Evolutionary conservation across 2,888 invertebrate species (phyloP), one percentile per base, ranked within the genome.

Genomic region (Dasypolia templi): DNA sequence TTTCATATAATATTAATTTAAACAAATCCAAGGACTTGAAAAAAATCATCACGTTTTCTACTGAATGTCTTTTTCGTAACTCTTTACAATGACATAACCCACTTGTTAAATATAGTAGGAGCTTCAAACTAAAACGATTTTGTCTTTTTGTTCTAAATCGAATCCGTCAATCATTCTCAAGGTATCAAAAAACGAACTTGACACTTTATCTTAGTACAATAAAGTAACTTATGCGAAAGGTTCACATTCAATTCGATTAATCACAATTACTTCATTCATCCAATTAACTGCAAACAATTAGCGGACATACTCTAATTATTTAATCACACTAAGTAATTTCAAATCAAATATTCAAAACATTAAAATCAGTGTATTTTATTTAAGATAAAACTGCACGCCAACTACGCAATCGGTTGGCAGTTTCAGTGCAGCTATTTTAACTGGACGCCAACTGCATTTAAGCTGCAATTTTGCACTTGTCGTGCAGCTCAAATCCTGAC

Each of bases 221-320:
- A 29, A 29, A 29, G 6, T 19, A 3, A 44, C 12, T 19, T 29
- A 26, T 3, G 62, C 42, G 12, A 26, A 62, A 26, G 6, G 3
- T 26, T 29, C 6, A 42, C 49, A 12, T 66, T 17, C 26, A 17
- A 19, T 12, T 53, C 2, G 39, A 53, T 59, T 17, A 46, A 62
- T 39, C 6, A 46, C 56, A 44, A 68, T 75, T 46, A 62, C 53
- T 32, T 22, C 56, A 32, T 22, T 75, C 0, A 22, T 49, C 1
- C 4, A 44, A 53, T 35, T 29, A 46, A 17, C 44, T 49, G 1
- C 12, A 32, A 32, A n/a, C 2, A 49, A 49, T 35, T 55, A 4
- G 2, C 22, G 6, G 3, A 19, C 0, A 17, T 5, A 51, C 5
- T 29, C 9, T 58, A 49, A 68, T 44, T 19, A 67, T 11, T 49